Base-by-base conservation (phyloP, 2,113 vertebrate species). In the Amphiprion percula region DNA sequence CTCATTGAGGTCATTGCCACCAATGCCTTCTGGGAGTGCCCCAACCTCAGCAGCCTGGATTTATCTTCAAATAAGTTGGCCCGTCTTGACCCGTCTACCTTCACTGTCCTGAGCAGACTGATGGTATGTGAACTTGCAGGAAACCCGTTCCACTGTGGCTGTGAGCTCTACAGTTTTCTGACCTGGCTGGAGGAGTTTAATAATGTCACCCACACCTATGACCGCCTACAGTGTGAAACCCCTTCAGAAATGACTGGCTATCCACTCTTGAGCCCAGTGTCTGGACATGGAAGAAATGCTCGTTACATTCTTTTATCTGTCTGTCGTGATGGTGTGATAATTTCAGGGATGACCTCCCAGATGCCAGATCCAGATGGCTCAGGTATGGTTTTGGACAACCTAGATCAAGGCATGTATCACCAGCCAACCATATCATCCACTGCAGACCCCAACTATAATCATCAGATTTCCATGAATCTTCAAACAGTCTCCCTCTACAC, bases 71-170 rank as follows among this genome's bases (percentile, higher is more conserved):
- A 99, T 89, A 97, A 97, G 79, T 93, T 99, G 89, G 96, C 96
- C 49, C 96, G 94, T 46, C 94, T 99, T 9, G 97, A 99, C 50
- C 96, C 96, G 1, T 93, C 95, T 82, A 98, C 97, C 59, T 99
- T 99, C 69, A 95, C 95, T 61, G 92, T 95, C 69, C 93, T 99
- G 37, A 95, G 93, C 88, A 95, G 95, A 67, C 93, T 99, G 60
- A 96, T 96, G 95, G 96, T 99, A 64, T 99, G 98, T 0, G 97
- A 99, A 80, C 92, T 99, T 68, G 97, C 97, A 0, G 97, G 96
- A 54, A 99, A 99, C 85, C 98, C 98, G 0, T 99, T 99, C 94
- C 96, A 98, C 93, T 99, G 98, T 2, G 96, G 96, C 87, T 99
- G 98, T 15, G 97, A 97, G 17, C 97, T 99, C 52, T 97, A 95